Evolutionary conservation across 35 echinoderm and acorn worm species (phyloP), one percentile per base, ranked within the genome.

Genomic region (Amphiura filiformis): DNA sequence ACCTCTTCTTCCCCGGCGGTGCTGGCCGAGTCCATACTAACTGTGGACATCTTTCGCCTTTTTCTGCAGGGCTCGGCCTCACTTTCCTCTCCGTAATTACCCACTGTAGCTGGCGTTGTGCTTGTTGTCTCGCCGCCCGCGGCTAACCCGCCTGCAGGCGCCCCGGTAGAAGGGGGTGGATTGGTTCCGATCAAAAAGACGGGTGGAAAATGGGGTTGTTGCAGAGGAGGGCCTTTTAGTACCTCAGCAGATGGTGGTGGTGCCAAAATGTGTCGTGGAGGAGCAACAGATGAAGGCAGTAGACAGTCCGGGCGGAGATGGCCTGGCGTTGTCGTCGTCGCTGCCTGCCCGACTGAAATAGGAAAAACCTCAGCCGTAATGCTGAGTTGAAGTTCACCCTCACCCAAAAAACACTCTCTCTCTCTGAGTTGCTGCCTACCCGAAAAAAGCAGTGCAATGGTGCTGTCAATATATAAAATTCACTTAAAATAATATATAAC

Each of bases 1-100:
- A 91, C 89, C 89, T 91, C 89, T 77, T 91, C 89, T 57, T 91
- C 89, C 20, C 89, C 89, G 0, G 89, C 82, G 81, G 89, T 91
- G 82, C 89, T 91, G 39, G 81, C 89, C 61, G 89, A 91, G 79
- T 91, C 89, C 89, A 91, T 91, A 65, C 89, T 91, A 36, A 91
- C 82, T 65, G 89, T 91, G 65, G 89, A 91, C 89, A 91, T 91
- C 76, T 91, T 91, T 35, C 84, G 89, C 34, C 82, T 82, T 81
- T 91, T 91, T 76, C 89, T 91, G 82, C 82, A 77, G 82, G 89
- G 89, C 89, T 91, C 89, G 61, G 83, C 75, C 52, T 83, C 81
- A 78, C 56, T 80, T 30, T 82, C 81, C 82, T 91, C 89, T 52
- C 56, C 89, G 89, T 91, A 91, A 82, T 82, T 91, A 23, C 89